These are phyloP conservation scores for Melikaiella ostensackeni DNA, from an alignment of 2,888 invertebrate species.

Conservation along the genomic window DNA sequence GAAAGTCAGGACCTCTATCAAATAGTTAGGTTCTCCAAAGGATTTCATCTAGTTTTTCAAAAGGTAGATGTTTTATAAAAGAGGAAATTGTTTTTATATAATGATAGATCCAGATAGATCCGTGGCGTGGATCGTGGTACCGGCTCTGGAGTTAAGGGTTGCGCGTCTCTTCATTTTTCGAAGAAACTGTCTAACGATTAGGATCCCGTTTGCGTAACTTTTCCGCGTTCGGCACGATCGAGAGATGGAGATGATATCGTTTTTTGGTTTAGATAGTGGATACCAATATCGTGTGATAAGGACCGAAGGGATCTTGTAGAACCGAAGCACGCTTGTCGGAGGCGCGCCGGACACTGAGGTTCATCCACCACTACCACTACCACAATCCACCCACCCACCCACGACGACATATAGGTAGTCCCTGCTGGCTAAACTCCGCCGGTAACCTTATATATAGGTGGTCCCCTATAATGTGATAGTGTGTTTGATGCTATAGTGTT, in stretches of 20 bases:
- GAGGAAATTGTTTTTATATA: not conserved
- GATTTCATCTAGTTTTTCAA: not conserved
- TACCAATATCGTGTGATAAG: conserved; percentile 54
- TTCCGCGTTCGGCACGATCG: conserved; percentile 27
- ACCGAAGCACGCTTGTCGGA: conserved; percentile 76
- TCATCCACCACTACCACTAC: conserved; percentile 74
- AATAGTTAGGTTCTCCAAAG: not conserved
- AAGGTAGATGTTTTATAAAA: not conserved
- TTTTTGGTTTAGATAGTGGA: not conserved
- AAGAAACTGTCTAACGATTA: conserved; percentile 17
- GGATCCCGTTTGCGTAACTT: not conserved
- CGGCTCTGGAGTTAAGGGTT: not conserved
- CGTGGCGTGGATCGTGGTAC: conserved; percentile 15
- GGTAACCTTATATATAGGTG: conserved; percentile 62
- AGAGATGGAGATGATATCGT: conserved; percentile 27
- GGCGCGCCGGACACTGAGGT: conserved; percentile 77
- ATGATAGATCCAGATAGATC: conserved; percentile 9
- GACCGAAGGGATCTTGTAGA: conserved; percentile 58
- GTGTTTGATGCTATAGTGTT: conserved; percentile 49
- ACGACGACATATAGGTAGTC: conserved; percentile 65
- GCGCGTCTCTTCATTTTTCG: conserved; percentile 14
- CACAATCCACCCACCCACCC: conserved; percentile 73
- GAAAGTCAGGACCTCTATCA: not conserved
- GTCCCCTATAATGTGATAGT: conserved; percentile 48
- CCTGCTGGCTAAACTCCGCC: conserved; percentile 63